Evolutionary conservation across 1,140 invertebrate genomes (phyloP).

Genomic region (Bombus impatiens): DNA sequence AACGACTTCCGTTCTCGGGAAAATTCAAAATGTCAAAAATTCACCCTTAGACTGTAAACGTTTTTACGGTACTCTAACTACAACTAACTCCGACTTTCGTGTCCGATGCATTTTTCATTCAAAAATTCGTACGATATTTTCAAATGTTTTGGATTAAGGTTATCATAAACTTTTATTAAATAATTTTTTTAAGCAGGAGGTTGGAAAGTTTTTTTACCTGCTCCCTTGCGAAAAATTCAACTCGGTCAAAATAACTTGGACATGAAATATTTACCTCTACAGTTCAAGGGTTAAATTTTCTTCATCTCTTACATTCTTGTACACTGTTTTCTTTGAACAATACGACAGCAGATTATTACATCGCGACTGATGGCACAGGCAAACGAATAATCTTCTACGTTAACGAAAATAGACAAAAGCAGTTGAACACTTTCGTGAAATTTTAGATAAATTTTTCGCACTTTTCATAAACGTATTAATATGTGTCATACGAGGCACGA

Average conservation of each 20-base stretch:
- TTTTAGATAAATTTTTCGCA: too few relatives aligned
- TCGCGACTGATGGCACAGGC: not conserved
- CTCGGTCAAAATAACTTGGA: too few relatives aligned
- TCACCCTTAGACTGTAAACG: not conserved
- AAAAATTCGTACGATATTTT: too few relatives aligned
- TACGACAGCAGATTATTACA: not conserved
- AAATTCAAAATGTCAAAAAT: not conserved
- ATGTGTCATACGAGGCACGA: not conserved
- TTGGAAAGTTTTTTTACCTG: too few relatives aligned
- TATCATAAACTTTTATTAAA: not conserved
- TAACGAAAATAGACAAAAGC: not conserved
- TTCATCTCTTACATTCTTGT: too few relatives aligned
- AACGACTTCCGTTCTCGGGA: not conserved
- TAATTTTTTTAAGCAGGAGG: accelerated
- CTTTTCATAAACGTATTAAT: not conserved
- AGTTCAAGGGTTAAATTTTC: too few relatives aligned
- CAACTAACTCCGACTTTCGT: too few relatives aligned
- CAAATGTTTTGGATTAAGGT: too few relatives aligned
- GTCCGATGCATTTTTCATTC: too few relatives aligned
- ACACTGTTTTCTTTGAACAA: not conserved
- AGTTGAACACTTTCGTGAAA: not conserved
- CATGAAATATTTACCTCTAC: too few relatives aligned
- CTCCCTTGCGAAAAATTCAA: too few relatives aligned
- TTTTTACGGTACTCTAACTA: not conserved
- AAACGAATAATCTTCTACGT: not conserved